Evolutionary conservation across 2,113 vertebrate genomes (phyloP).

Genomic region (Neofelis nebulosa): DNA sequence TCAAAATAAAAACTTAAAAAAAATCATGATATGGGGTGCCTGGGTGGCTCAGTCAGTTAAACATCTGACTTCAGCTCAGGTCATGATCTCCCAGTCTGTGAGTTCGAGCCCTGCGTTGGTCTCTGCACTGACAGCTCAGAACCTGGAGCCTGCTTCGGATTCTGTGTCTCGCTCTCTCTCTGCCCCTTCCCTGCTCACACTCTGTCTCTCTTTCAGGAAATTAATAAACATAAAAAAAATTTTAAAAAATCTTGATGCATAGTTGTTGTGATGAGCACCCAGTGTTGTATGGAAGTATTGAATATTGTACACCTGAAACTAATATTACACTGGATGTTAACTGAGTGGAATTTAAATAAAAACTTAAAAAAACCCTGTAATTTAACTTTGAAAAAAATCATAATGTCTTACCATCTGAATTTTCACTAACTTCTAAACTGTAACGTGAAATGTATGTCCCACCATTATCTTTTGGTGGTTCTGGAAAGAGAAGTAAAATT

Average conservation of each 20-base stretch:
- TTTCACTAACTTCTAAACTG: conserved; percentile 84
- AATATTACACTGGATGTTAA: neutral
- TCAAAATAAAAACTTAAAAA: conserved; percentile 8
- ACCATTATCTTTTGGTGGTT: conserved; percentile 87
- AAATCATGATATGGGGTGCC: neutral
- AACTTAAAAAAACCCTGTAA: neutral
- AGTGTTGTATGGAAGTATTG: neutral
- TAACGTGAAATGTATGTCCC: conserved; percentile 86
- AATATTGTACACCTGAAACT: neutral
- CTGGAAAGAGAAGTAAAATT: conserved; percentile 78
- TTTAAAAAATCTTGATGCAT: neutral
- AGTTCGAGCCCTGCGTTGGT: no score
- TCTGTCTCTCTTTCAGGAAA: no score
- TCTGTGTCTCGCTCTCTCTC: no score
- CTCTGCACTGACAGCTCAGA: no score
- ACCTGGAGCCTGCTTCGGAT: no score
- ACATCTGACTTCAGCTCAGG: no score
- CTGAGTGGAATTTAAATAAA: neutral
- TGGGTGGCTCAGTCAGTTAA: no score
- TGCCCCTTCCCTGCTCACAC: no score
- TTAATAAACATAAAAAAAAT: no score
- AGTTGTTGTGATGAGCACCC: neutral
- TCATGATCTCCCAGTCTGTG: no score
- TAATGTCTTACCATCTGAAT: conserved; percentile 81
- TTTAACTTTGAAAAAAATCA: neutral